Base-by-base conservation (phyloP, 2,797 vertebrate genomes). In the Dipus sagitta region DNA sequence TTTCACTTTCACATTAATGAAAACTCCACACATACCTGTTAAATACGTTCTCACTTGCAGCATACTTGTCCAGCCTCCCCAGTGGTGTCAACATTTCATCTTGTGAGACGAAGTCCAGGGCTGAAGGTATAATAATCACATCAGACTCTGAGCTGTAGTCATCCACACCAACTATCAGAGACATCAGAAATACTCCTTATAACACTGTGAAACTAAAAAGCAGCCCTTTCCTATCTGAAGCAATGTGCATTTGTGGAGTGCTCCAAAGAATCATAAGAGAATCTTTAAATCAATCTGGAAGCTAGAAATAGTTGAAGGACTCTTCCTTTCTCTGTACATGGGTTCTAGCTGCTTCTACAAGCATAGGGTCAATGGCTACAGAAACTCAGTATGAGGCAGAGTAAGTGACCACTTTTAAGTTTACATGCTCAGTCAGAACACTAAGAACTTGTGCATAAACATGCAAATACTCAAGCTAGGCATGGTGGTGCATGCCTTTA, bases 61-160 rank as follows among this genome's bases (percentile, higher is more conserved):
- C 98, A 98, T 99, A 99, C 98, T 99, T 99, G 98, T 99, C 99
- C 98, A 99, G 96, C 98, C 99, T 98, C 96, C 99, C 99, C 98
- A 99, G 97, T 76, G 99, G 99, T 52, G 99, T 99, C 98, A 99
- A 98, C 99, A 99, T 99, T 98, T 99, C 99, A 99, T 99, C 99
- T 98, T 99, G 99, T 98, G 99, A 99, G 97, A 99, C 98, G 97
- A 99, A 99, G 98, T 99, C 99, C 98, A 99, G 98, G 98, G 99
- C 99, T 99, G 99, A 99, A 98, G 98, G 98, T 98, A 98, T 98
- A 99, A 99, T 98, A 98, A 99, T 98, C 98, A 98, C 98, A 98
- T 99, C 99, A 99, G 99, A 99, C 98, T 99, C 99, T 98, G 98
- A 99, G 98, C 98, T 99, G 98, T 98, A 99, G 98, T 98, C 99